Conservation (phyloP, 2,797 vertebrate species). For the Fratercula arctica region DNA sequence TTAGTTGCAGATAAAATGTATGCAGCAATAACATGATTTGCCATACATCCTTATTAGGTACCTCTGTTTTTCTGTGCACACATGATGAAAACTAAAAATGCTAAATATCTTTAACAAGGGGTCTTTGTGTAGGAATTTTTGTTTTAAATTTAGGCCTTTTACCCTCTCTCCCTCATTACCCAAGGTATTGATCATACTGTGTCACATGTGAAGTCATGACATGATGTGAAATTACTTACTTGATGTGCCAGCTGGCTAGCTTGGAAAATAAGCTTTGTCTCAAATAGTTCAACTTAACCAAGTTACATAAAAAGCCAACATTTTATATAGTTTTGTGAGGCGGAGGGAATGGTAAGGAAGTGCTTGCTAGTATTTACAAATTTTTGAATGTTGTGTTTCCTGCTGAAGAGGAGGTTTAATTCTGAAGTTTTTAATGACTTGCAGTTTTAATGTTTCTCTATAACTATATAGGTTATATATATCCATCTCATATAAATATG, state of each 20-base stretch:
- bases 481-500: neutral
- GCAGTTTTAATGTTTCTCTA: neutral
- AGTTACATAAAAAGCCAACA: neutral
- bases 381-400: neutral
- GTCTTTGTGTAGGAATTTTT: neutral
- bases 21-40: neutral
- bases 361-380: neutral
- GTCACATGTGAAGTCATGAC: neutral
- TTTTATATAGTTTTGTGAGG: neutral
- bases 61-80: neutral
- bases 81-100: neutral
- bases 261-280: neutral
- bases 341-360: neutral
- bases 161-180: neutral
- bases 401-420: neutral
- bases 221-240: fast-evolving
- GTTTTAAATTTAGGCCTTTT: neutral
- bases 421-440: neutral
- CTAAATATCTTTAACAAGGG: neutral
- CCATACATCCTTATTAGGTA: neutral
- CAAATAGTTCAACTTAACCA: neutral
- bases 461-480: neutral
- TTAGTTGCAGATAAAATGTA: neutral
- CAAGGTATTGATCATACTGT: neutral
- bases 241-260: neutral